Evolutionary conservation across 2,888 invertebrate genomes (phyloP).

Genomic region (Parnassius orleans): DNA sequence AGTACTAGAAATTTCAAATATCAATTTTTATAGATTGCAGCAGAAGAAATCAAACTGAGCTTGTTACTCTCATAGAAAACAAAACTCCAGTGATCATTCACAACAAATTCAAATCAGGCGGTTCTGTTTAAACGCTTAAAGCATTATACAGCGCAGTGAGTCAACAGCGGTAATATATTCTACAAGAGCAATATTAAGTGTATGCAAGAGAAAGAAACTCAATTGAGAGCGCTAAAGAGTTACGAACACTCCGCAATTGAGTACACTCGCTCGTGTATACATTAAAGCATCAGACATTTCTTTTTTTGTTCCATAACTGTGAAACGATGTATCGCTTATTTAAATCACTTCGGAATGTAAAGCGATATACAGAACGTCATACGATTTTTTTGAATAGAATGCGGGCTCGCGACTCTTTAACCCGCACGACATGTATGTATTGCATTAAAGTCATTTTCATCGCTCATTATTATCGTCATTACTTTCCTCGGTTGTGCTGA

Average conservation of each 20-base stretch:
- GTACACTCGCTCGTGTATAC: constrained; percentile 18
- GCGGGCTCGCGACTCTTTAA: neutral
- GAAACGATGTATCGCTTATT: constrained; percentile 23
- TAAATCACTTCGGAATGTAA: constrained; percentile 23
- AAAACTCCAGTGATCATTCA: constrained; percentile 36
- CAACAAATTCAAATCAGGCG: constrained; percentile 31
- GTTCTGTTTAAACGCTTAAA: constrained; percentile 34
- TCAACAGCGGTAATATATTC: constrained; percentile 30
- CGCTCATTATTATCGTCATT: constrained; percentile 10
- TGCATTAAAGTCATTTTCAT: constrained; percentile 12
- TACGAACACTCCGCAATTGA: constrained; percentile 23
- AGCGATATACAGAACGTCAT: neutral
- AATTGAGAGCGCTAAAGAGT: constrained; percentile 25
- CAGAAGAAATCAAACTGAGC: too few species aligned
- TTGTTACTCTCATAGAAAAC: neutral
- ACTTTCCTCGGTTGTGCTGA: constrained; percentile 9
- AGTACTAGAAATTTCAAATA: too few species aligned
- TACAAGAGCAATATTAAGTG: constrained; percentile 19
- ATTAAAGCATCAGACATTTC: constrained; percentile 21
- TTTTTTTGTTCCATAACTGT: constrained; percentile 24
- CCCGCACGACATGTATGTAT: constrained; percentile 1
- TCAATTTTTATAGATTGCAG: too few species aligned
- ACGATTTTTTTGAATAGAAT: constrained; percentile 13
- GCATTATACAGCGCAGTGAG: constrained; percentile 31
- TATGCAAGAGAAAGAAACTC: constrained; percentile 21